Evolutionary conservation across 1,140 invertebrate genomes (phyloP), one percentile per base, ranked within the genome.

Genomic region (Aphidius ervi): DNA sequence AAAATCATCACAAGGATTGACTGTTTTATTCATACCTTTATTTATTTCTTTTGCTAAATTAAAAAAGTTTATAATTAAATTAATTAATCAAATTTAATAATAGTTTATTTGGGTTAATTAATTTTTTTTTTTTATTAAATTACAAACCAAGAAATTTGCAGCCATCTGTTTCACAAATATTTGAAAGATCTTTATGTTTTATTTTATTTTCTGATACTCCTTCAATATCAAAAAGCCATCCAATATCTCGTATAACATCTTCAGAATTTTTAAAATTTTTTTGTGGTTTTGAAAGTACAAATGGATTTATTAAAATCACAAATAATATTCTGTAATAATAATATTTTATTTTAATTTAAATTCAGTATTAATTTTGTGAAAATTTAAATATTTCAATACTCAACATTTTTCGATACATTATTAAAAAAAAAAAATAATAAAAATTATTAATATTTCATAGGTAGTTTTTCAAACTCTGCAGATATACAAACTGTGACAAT

Each of bases 71-170:
- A 63, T 16, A 16, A 16, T 16, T 16, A 16, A 16, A 16, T 16
- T 16, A 16, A 16, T 56, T 69, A 68, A 74, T 70, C 71, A 71
- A n/a, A n/a, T 48, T 6, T 48, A 3, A 6, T 48, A 20, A 48
- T 48, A 49, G 2, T 5, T 49, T 6, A 49, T 37, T 37, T 37
- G 31, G 16, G 16, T 16, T 16, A 16, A 16, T 16, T 16, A 16
- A 16, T 16, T 16, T 16, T 16, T 16, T 16, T 16, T 16, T 16
- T 16, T 16, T 16, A 0, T 16, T 16, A 49, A 8, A 46, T 46
- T 40, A 23, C 42, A 42, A 9, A 56, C 55, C 55, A 9, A 56
- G 43, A 10, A 3, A 10, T 56, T 46, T 56, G 23, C 55, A 56
- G 55, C 31, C 45, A 31, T 56, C 45, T 37, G 55, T 56, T 31